Conservation (phyloP, 2,888 invertebrate species). For the Dasysyrphus albostriatus region DNA sequence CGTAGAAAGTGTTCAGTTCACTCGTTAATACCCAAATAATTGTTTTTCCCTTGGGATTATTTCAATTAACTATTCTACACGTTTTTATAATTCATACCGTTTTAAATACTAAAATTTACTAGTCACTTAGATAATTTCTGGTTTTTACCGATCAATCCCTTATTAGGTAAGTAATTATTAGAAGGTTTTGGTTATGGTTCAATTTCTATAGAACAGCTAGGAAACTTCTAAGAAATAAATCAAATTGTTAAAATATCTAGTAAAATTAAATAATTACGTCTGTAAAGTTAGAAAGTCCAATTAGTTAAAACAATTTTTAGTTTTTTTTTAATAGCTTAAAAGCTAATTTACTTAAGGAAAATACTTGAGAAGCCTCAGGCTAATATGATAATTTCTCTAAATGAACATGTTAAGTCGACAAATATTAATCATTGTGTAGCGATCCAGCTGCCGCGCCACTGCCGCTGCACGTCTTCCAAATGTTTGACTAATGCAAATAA, state of each 20-base stretch:
- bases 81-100: too few species aligned
- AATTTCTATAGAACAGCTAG: too few species aligned
- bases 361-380: constrained; percentile 18
- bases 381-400: constrained; percentile 67
- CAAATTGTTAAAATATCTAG: neutral
- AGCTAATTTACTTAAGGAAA: constrained; percentile 8
- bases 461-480: constrained; percentile 37
- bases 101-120: too few species aligned
- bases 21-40: too few species aligned
- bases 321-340: neutral
- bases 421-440: constrained; percentile 67
- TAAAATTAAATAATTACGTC: neutral
- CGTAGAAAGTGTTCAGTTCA: too few species aligned
- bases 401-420: constrained; percentile 75
- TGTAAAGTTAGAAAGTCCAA: neutral
- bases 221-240: too few species aligned
- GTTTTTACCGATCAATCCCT: too few species aligned
- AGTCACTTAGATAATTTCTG: too few species aligned
- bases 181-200: too few species aligned
- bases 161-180: too few species aligned
- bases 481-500: constrained; percentile 73
- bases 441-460: neutral
- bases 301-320: constrained; percentile 5
- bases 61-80: too few species aligned
- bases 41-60: too few species aligned